These are phyloP conservation scores for Leptinotarsa juncta DNA, from an alignment of 2,888 invertebrate species.

Conservation along the genomic window DNA sequence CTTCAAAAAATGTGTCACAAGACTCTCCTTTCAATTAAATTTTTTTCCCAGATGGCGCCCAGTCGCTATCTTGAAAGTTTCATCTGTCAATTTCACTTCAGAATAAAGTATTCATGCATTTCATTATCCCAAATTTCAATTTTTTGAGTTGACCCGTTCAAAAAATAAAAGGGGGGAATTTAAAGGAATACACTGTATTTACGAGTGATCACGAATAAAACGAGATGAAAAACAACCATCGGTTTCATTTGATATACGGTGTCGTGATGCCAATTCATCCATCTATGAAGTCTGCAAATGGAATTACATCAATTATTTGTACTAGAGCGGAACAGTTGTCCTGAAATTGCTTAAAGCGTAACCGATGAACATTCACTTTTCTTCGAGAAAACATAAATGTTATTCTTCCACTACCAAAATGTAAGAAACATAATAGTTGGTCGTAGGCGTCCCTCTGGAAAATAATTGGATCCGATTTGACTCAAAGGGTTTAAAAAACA, in stretches of 20 bases:
- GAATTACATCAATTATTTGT: constrained; percentile 1
- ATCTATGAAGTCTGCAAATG: neutral
- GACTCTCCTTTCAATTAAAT: rapidly evolving
- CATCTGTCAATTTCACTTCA: too few species aligned
- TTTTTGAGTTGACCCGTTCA: too few species aligned
- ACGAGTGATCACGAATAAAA: neutral
- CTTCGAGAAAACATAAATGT: neutral
- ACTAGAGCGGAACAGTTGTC: constrained; percentile 4
- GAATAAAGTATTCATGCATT: too few species aligned
- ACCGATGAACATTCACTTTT: constrained; percentile 17
- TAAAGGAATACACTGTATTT: too few species aligned
- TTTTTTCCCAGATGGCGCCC: too few species aligned
- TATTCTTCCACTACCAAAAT: neutral
- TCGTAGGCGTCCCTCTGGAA: neutral
- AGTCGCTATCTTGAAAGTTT: too few species aligned
- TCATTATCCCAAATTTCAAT: too few species aligned
- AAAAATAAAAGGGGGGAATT: too few species aligned
- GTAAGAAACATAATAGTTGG: neutral
- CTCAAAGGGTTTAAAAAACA: too few species aligned
- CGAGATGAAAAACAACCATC: neutral
- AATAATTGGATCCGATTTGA: too few species aligned
- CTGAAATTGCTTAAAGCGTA: neutral
- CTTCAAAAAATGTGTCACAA: too few species aligned
- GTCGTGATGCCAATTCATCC: neutral
- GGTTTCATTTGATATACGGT: neutral